Evolutionary conservation across 2,888 invertebrate genomes (phyloP), one percentile per base, ranked within the genome.

Genomic region (Noctua fimbriata): DNA sequence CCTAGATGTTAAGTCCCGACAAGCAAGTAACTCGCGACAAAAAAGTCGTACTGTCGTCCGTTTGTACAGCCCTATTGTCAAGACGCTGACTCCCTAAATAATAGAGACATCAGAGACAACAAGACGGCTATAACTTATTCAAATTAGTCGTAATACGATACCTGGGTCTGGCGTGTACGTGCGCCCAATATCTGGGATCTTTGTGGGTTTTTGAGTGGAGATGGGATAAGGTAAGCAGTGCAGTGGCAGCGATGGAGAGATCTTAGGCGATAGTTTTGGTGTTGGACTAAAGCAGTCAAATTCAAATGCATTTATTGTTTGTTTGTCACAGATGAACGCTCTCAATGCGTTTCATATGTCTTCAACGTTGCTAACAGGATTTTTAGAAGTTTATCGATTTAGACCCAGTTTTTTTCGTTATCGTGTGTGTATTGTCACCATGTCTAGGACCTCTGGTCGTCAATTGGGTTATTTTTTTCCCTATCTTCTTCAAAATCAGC

Each of bases 121-220:
- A 90, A 91, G 88, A 88, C 83, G 78, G 90, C 91, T 87, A 94
- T 95, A 95, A 94, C 92, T 96, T 95, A 96, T 95, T 95, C 93
- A 95, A 95, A 95, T 95, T 93, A 93, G 92, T 87, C 90, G 95
- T 93, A 96, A 96, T 95, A 89, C 91, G 94, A 96, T 94, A 94
- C 94, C 84, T 78, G 84, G 83, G 83, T 74, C 83, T 78, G 90
- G 75, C 89, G 90, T 91, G 93, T 95, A 95, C 95, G 95, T 95
- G 95, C 91, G 86, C 83, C 82, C 84, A 85, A 84, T 89, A 89
- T 89, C 89, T 83, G 67, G 78, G 63, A 89, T 90, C 90, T 89
- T 85, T 84, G 82, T 89, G 69, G 79, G 72, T 85, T 86, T 89
- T 90, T 87, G 85, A 87, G 83, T 88, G 73, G 80, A 82, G 80